A percentile compares a stretch with the other conserved stretches of the same genome.
These are phyloP conservation scores for Dimorphilus gyrociliatus DNA, from an alignment of 2,888 invertebrate genomes.

Conservation along the genomic window DNA sequence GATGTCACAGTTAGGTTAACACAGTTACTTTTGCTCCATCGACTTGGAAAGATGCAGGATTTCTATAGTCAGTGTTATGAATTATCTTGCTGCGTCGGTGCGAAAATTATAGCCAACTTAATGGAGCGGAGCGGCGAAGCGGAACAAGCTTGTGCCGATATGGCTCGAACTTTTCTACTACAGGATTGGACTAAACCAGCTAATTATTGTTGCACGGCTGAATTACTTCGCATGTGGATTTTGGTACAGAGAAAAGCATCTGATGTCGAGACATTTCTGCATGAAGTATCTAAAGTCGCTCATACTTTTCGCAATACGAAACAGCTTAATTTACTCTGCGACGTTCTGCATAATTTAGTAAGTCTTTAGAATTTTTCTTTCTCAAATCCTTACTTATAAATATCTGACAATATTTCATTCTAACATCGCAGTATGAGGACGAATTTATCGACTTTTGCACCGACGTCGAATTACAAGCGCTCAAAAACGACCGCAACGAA, in stretches of 20 bases:
- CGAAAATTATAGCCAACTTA: conserved; percentile 6
- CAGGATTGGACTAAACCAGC: conserved; percentile 27
- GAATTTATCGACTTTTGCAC: conserved; percentile 11
- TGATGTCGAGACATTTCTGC: conserved; percentile 21
- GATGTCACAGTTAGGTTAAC: conserved; percentile 22
- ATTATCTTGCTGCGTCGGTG: conserved; percentile 8
- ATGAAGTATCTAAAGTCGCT: conserved; percentile 26
- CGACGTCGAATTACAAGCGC: conserved; percentile 8
- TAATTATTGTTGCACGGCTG: conserved; percentile 23
- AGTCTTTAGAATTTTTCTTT: neutral
- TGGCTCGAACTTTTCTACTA: conserved; percentile 30
- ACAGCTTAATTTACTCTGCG: conserved; percentile 22
- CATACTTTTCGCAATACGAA: conserved; percentile 21
- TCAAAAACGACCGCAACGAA: conserved; percentile 8
- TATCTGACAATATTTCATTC: too few species aligned
- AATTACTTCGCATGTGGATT: conserved; percentile 24
- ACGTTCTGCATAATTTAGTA: conserved; percentile 23
- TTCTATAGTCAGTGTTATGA: conserved; percentile 17
- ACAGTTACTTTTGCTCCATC: conserved; percentile 23
- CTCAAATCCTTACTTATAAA: neutral
- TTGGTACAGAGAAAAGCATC: conserved; percentile 22
- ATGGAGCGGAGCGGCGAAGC: conserved; percentile 2
- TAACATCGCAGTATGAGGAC: conserved; percentile 10
- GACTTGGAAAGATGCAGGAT: conserved; percentile 18
- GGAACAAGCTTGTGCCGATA: conserved; percentile 1